Evolutionary conservation across 2,113 vertebrate species (phyloP).

Genomic region (Nannobrachium achirus): DNA sequence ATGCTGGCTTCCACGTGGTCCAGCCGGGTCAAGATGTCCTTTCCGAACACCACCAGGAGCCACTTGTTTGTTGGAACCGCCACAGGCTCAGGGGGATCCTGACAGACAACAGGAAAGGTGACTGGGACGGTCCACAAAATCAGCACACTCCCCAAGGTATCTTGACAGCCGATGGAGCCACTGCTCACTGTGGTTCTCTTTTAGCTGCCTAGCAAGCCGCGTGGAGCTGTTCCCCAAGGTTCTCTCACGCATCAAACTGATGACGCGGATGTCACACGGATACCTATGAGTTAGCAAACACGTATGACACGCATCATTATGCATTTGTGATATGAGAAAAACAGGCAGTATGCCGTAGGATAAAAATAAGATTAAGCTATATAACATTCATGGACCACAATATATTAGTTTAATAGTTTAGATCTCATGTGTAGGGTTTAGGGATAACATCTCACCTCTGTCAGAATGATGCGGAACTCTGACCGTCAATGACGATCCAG

Average conservation of each 20-base stretch:
- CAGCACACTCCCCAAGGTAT: slow-evolving; percentile 27
- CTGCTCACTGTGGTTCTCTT: slow-evolving; percentile 21
- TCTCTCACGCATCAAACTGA: slow-evolving; percentile 2
- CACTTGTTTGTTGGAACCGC: slow-evolving; percentile 15
- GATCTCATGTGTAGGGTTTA: neutral
- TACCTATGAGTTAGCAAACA: neutral
- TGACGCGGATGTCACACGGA: slow-evolving; percentile 28
- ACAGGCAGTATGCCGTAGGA: too few relatives aligned
- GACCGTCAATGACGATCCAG: neutral
- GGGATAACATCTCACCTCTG: neutral
- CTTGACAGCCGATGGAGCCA: slow-evolving; percentile 7
- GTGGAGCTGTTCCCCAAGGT: slow-evolving; percentile 17
- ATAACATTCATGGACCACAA: too few relatives aligned
- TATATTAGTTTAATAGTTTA: neutral
- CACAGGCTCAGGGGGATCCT: slow-evolving; percentile 29
- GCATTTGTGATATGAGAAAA: too few relatives aligned
- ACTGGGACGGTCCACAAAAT: slow-evolving; percentile 16
- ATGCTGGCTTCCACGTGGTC: slow-evolving; percentile 39
- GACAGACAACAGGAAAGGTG: slow-evolving; percentile 17
- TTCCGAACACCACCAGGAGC: slow-evolving; percentile 33
- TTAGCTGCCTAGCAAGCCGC: neutral
- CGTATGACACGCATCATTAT: neutral
- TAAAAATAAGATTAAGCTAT: too few relatives aligned
- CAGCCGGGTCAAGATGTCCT: slow-evolving; percentile 24
- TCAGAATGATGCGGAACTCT: neutral